A percentile compares a stretch with the other conserved stretches of the same genome.
These are phyloP conservation scores for Aviceda leuphotes DNA, from an alignment of 2,797 vertebrate genomes.

Conservation along the genomic window DNA sequence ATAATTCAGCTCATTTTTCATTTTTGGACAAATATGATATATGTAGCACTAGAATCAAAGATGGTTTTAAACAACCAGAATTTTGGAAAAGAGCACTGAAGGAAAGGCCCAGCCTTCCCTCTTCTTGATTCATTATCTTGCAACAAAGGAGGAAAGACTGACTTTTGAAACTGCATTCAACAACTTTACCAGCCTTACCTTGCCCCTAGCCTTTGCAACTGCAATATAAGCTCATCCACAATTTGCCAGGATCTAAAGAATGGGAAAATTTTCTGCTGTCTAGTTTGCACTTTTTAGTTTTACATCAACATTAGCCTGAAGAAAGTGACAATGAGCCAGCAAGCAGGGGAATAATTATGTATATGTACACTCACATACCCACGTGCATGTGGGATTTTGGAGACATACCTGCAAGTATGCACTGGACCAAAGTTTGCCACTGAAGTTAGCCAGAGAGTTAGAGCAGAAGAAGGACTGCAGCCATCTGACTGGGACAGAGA, in stretches of 20 bases:
- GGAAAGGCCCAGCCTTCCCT: not conserved
- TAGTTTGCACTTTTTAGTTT: not conserved
- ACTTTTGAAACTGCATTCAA: not conserved
- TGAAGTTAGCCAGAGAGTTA: not conserved
- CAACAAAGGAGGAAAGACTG: not conserved
- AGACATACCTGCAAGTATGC: not conserved
- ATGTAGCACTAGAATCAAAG: not conserved
- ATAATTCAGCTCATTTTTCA: not conserved
- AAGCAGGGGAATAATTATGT: not conserved
- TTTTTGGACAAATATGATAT: not conserved
- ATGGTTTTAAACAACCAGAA: not conserved
- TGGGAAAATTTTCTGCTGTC: not conserved
- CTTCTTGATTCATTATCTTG: not conserved
- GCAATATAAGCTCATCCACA: not conserved
- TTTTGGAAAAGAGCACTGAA: not conserved
- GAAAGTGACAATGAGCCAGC: fast-evolving
- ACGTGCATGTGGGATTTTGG: not conserved
- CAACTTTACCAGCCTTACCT: not conserved
- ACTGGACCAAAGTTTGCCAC: not conserved
- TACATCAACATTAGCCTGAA: not conserved
- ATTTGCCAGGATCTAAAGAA: not conserved
- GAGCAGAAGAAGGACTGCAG: not conserved
- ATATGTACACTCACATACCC: fast-evolving
- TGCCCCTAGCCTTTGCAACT: not conserved
- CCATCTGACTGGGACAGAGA: not conserved